These are phyloP conservation scores for Apamea monoglypha DNA, from an alignment of 2,888 invertebrate species.

Conservation along the genomic window DNA sequence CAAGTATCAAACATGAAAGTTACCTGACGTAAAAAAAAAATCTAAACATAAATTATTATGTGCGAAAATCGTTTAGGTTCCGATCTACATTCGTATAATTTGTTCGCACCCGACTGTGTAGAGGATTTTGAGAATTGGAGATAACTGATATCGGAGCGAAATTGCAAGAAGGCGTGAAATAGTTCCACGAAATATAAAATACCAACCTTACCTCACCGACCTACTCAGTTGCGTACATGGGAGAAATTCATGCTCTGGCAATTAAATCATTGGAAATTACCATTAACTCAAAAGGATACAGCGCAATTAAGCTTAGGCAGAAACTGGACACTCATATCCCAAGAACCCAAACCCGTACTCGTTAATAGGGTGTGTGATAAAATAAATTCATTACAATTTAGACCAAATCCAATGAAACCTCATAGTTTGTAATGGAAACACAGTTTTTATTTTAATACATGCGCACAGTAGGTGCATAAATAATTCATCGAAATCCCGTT, in stretches of 20 bases:
- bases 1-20: neutral
- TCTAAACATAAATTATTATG: conserved; percentile 19
- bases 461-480: conserved; percentile 70
- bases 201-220: conserved; percentile 60
- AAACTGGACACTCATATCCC: conserved; percentile 8
- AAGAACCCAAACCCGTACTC: conserved; percentile 29
- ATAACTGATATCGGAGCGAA: conserved; percentile 69
- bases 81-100: conserved; percentile 69
- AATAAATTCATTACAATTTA: conserved; percentile 22
- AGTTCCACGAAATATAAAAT: conserved; percentile 73
- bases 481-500: conserved; percentile 83
- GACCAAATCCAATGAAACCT: conserved; percentile 24
- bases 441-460: conserved; percentile 53
- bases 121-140: conserved; percentile 69
- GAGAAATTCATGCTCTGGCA: conserved; percentile 29
- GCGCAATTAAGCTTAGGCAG: conserved; percentile 10
- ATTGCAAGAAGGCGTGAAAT: conserved; percentile 74
- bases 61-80: conserved; percentile 57
- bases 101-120: conserved; percentile 68
- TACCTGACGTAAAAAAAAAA: neutral
- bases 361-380: conserved; percentile 5
- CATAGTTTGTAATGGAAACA: conserved; percentile 44
- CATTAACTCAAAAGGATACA: conserved; percentile 11
- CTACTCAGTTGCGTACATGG: conserved; percentile 50
- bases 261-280: conserved; percentile 40